Base-by-base conservation (phyloP, 1,140 invertebrate genomes). In the Heliconius eleuchia region DNA sequence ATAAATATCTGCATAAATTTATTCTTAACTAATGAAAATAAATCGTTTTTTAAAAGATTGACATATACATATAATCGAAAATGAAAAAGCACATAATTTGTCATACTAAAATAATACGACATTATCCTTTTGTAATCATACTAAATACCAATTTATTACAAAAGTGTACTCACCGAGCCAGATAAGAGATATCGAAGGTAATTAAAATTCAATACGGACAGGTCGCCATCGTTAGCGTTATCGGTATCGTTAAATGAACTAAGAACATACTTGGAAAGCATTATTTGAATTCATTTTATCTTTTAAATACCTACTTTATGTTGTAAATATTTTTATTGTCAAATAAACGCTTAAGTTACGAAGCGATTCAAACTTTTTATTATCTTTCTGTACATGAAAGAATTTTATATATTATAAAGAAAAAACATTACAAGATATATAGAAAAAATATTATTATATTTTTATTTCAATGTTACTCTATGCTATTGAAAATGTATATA, bases 201-300 rank as follows among this genome's bases (percentile, higher is more conserved):
- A 75, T 75, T 55, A 66, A 75, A 34, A 66, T 75, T 46, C 60
- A 75, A 75, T 75, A 75, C 55, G 55, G 30, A 66, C 74, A n/a
- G 74, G 74, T 75, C 37, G 55, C 42, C 30, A 19, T 75, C 74
- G 34, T 75, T 75, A 75, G 55, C 16, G 55, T 75, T 75, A 75
- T 66, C 74, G 7, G n/a, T 57, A 39, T 66, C 74, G 60, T 75
- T 75, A 60, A 66, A n/a, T 66, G 57, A 75, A 75, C 60, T 75
- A 66, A 66, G 60, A 27, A 16, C 60, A 66, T 66, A 66, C 60
- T 66, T 66, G 60, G 60, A 30, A 66, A 66, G 60, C 27, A 66
- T 66, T 66, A 66, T 66, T 27, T 66, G 60, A 66, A 66, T 66
- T 30, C 27, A 66, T 66, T 66, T 66, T 66, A 66, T 66, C 60